Evolutionary conservation across 1,140 invertebrate genomes (phyloP).

Genomic region (Maconellicoccus hirsutus): DNA sequence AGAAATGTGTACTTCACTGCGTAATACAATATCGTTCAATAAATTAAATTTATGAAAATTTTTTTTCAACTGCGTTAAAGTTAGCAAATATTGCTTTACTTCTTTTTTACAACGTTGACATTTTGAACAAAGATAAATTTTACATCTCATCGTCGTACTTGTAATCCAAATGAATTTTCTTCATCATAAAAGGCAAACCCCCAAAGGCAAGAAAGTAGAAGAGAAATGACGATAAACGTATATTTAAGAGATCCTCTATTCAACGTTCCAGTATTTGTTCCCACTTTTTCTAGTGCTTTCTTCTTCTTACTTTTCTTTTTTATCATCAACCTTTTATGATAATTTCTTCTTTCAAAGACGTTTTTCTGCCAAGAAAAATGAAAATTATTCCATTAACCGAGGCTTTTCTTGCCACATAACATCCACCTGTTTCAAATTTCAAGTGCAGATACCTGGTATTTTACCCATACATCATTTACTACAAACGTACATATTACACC

Average conservation of each 20-base stretch:
- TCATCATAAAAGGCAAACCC: neutral
- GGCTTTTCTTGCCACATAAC: neutral
- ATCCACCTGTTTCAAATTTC: neutral
- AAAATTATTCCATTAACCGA: neutral
- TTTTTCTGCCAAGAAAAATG: neutral
- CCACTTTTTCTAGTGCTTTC: neutral
- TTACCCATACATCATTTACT: too few species aligned
- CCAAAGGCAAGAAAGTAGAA: neutral
- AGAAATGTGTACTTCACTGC: too few species aligned
- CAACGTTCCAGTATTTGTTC: neutral
- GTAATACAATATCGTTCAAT: too few species aligned
- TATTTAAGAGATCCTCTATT: neutral
- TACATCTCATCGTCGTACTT: neutral
- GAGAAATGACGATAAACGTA: neutral
- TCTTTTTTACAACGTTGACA: neutral
- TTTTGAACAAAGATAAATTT: constrained; percentile 1
- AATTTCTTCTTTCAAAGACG: neutral
- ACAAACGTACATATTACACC: too few species aligned
- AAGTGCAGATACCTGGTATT: neutral
- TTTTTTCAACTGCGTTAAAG: neutral
- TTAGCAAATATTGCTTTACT: neutral
- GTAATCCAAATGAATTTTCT: neutral
- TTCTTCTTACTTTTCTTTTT: neutral
- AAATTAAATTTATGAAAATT: too few species aligned
- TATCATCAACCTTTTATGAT: neutral